Base-by-base conservation (phyloP, 2,888 invertebrate genomes). In the Cephus spinipes region DNA sequence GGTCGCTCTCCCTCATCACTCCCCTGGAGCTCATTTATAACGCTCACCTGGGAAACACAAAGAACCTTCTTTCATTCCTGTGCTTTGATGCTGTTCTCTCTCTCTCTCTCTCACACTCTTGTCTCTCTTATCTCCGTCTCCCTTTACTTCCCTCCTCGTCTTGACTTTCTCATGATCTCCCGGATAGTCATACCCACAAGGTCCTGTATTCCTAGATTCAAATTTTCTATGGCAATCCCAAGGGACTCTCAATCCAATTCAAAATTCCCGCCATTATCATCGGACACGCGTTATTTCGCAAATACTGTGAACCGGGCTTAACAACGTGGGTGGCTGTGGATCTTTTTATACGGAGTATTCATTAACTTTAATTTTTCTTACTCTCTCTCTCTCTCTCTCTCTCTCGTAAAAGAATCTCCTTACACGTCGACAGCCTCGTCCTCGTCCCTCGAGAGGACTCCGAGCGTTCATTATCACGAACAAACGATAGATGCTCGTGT, bases 11-110 rank as follows among this genome's bases (percentile, higher is more conserved):
- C 79, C 75, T 76, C 74, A 74, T 76, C 80, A 83, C 81, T 77
- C 82, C 80, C 79, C 78, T 82, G 79, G 82, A 84, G 86, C 89
- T 90, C 90, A 89, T 90, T 90, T 90, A 89, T 90, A 89, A 89
- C 86, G 85, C 88, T 89, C 89, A 86, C 86, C 89, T 88, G 88
- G 87, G 87, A 87, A 87, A 87, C 89, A 89, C 90, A 89, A 89
- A 89, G 88, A 84, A 81, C 83, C 84, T 84, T 86, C 85, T 86
- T 87, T 85, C 87, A 85, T 86, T 84, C 86, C 85, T 82, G 84
- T 85, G 86, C 87, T 87, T 85, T 85, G 87, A 85, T 85, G 83
- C 83, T 87, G 30, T 31, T 79, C 84, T 84, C 85, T 83, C 85
- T 83, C 77, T 77, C 74, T 73, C 76, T 55, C 74, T 69, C 78